Conservation (phyloP, 2,888 invertebrate genomes). For the Cheilosia grossa region DNA sequence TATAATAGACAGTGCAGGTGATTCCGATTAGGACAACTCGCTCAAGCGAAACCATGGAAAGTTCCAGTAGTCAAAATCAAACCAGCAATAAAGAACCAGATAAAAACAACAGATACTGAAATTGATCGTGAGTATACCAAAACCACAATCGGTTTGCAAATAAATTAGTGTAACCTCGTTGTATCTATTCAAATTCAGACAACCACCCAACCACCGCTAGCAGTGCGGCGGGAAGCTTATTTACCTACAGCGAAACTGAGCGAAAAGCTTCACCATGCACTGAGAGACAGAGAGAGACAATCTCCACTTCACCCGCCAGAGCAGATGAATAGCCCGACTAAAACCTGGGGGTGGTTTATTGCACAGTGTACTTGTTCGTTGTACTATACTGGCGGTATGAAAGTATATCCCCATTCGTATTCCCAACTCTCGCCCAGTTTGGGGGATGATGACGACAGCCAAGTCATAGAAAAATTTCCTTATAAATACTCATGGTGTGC, state of each 20-base stretch:
- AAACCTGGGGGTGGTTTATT: constrained; percentile 46
- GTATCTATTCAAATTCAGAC: background rate
- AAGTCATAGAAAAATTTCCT: constrained; percentile 68
- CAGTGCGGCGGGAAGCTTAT: constrained; percentile 12
- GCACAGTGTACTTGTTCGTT: too few relatives aligned
- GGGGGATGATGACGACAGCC: constrained; percentile 35
- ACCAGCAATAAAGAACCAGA: background rate
- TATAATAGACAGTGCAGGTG: constrained; percentile 28
- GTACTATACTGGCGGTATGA: background rate
- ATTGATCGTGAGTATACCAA: constrained; percentile 5
- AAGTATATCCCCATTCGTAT: background rate
- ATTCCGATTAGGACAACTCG: constrained; percentile 44
- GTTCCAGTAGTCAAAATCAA: constrained; percentile 7
- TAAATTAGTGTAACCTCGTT: constrained; percentile 31
- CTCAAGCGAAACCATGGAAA: constrained; percentile 11
- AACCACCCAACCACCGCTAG: background rate
- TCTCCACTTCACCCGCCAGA: too few relatives aligned
- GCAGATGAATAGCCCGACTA: constrained; percentile 50
- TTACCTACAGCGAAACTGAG: constrained; percentile 36
- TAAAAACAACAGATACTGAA: constrained; percentile 7
- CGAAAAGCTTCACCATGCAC: constrained; percentile 37
- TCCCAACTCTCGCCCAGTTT: constrained; percentile 20
- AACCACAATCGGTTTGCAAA: constrained; percentile 16
- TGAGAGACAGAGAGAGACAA: background rate
- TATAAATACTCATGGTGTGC: constrained; percentile 81